A percentile compares a stretch with the other conserved stretches of the same genome.
Evolutionary conservation across 2,888 invertebrate genomes (phyloP).

Genomic region (Caenorhabditis drosophilae): DNA sequence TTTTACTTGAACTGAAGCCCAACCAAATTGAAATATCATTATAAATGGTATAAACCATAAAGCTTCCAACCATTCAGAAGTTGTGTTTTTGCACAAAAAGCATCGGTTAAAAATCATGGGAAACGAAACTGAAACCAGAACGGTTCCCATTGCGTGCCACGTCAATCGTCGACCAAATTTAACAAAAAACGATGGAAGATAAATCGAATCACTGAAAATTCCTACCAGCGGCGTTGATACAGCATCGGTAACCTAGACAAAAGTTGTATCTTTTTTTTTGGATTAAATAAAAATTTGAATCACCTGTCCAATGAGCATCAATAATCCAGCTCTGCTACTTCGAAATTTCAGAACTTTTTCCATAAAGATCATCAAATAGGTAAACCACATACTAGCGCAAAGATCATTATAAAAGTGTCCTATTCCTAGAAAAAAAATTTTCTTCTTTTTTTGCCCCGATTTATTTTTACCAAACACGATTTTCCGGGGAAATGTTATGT

Average conservation of each 20-base stretch:
- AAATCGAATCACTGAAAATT: conserved; percentile 78
- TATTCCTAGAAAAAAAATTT: conserved; percentile 71
- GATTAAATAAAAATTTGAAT: too few relatives aligned
- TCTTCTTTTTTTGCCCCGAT: not conserved
- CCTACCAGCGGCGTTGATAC: conserved; percentile 87
- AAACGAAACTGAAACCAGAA: conserved; percentile 80
- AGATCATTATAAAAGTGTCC: conserved; percentile 91
- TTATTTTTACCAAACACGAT: conserved; percentile 19
- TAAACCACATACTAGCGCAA: conserved; percentile 92
- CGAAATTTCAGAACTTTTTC: conserved; percentile 71
- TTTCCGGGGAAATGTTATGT: conserved; percentile 27
- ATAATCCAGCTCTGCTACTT: conserved; percentile 71
- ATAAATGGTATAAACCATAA: conserved; percentile 73
- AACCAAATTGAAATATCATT: conserved; percentile 86
- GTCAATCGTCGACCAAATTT: conserved; percentile 83
- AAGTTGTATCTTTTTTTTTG: not conserved
- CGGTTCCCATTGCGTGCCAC: conserved; percentile 85
- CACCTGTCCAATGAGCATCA: conserved; percentile 79
- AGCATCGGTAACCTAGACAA: conserved; percentile 78
- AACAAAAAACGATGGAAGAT: conserved; percentile 74
- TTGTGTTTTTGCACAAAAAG: conserved; percentile 38
- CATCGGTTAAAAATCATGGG: conserved; percentile 80
- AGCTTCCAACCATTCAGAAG: conserved; percentile 73
- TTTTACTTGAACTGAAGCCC: conserved; percentile 82
- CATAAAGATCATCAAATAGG: conserved; percentile 85